Evolutionary conservation across 2,888 invertebrate genomes (phyloP).

Genomic region (Polydrusus cervinus): DNA sequence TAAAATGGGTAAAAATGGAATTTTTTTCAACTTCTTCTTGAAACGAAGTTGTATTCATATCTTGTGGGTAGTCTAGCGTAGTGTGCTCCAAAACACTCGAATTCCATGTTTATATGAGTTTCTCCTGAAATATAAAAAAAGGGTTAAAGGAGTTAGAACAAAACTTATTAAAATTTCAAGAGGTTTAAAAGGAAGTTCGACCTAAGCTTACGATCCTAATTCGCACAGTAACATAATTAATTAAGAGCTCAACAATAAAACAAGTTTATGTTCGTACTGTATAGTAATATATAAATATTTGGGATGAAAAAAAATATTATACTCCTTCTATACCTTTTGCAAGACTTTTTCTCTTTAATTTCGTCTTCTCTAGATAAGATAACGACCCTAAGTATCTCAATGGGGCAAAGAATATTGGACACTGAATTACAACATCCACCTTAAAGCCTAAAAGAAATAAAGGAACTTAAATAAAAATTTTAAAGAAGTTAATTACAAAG

Average conservation of each 20-base stretch:
- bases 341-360: conserved; percentile 33
- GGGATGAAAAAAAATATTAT: not conserved
- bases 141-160: too few species aligned
- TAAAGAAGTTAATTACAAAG: not conserved
- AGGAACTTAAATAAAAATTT: not conserved
- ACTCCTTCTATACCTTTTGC: conserved; percentile 40
- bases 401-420: conserved; percentile 64
- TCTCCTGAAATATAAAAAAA: conserved; percentile 44
- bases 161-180: too few species aligned
- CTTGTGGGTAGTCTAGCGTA: conserved; percentile 63
- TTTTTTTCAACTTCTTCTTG: conserved; percentile 12
- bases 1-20: conserved; percentile 30
- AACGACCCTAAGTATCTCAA: conserved; percentile 56
- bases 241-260: too few species aligned
- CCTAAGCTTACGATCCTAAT: too few species aligned
- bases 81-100: conserved; percentile 64
- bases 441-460: conserved; percentile 57
- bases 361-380: conserved; percentile 43
- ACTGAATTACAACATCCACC: conserved; percentile 62
- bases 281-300: not conserved
- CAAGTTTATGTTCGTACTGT: not conserved
- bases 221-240: too few species aligned
- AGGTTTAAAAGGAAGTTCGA: too few species aligned
- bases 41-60: conserved; percentile 59
- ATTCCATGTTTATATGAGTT: conserved; percentile 59